A percentile compares a stretch with the other conserved stretches of the same genome.
phyloP scores from a whole-genome alignment of 2,113 vertebrate species.

The Genyomyrus donnyi region DNA sequence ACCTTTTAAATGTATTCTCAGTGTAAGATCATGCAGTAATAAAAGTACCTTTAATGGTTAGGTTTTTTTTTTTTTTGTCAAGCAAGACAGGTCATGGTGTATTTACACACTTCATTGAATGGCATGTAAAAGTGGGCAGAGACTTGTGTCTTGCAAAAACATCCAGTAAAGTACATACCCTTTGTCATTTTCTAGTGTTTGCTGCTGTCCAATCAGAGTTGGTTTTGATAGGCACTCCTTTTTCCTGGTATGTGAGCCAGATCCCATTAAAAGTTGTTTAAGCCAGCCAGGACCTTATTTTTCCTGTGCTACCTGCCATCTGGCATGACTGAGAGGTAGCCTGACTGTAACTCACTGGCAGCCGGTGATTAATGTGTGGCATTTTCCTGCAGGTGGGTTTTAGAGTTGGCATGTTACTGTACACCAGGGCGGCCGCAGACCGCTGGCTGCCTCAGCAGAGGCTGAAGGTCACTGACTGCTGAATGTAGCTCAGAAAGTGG shows the following conservation, averaged over 20 bases:
- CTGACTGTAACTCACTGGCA: neutral
- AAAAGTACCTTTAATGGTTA: neutral
- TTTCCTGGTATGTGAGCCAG: neutral
- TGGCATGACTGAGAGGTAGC: neutral
- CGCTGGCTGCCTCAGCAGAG: neutral
- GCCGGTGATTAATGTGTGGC: neutral
- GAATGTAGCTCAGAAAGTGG: neutral
- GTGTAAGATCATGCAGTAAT: neutral
- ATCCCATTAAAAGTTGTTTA: neutral
- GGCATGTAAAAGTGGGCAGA: neutral
- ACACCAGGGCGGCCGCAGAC: neutral
- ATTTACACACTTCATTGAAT: neutral
- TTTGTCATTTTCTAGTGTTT: neutral
- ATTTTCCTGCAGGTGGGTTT: neutral
- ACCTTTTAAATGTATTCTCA: neutral
- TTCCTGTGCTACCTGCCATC: neutral
- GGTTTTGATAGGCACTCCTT: neutral
- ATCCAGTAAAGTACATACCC: neutral
- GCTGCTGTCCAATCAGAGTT: neutral
- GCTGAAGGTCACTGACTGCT: neutral
- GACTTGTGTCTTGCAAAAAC: neutral
- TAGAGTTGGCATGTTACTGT: constrained; percentile 8
- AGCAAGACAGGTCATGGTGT: neutral
- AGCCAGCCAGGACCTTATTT: neutral
- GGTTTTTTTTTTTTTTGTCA: neutral